Percentiles rank a stretch among this genome's conserved stretches.
Evolutionary conservation across 2,797 vertebrate genomes (phyloP).

Genomic region (Mycteria americana): DNA sequence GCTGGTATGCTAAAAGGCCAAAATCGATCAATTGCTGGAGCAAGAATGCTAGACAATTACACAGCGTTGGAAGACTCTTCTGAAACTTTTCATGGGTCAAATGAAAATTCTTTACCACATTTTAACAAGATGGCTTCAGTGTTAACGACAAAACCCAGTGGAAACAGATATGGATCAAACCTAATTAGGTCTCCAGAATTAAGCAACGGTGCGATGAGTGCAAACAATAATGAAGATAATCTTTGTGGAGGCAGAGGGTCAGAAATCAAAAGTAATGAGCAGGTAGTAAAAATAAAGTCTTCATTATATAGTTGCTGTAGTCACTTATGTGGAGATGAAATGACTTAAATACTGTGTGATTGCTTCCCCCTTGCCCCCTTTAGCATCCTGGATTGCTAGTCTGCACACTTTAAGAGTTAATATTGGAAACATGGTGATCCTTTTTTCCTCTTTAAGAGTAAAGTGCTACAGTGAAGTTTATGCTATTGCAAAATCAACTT

Average conservation of each 20-base stretch:
- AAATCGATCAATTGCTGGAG: neutral
- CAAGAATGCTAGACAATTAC: slow-evolving; percentile 36
- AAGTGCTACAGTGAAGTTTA: neutral
- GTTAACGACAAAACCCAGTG: slow-evolving; percentile 36
- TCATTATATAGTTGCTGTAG: slow-evolving; percentile 63
- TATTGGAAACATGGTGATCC: neutral
- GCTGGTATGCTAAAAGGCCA: neutral
- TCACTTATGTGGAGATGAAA: slow-evolving; percentile 60
- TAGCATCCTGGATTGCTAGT: neutral
- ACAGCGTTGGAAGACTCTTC: slow-evolving; percentile 16
- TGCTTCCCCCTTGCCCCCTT: neutral
- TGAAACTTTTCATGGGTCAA: slow-evolving; percentile 40
- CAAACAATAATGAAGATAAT: slow-evolving; percentile 65
- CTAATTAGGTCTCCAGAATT: slow-evolving; percentile 44
- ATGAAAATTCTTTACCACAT: slow-evolving; percentile 27
- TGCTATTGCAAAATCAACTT: neutral
- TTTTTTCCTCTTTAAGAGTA: neutral
- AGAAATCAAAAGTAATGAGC: slow-evolving; percentile 65
- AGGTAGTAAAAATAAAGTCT: slow-evolving; percentile 72
- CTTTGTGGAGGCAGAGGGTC: slow-evolving; percentile 60
- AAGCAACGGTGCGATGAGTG: slow-evolving; percentile 16
- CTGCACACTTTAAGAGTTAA: neutral
- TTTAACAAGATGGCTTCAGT: slow-evolving; percentile 40
- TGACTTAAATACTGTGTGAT: slow-evolving; percentile 35
- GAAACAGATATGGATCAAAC: slow-evolving; percentile 17